Conservation (phyloP, 2,113 vertebrate species). For the Regulus satrapa region DNA sequence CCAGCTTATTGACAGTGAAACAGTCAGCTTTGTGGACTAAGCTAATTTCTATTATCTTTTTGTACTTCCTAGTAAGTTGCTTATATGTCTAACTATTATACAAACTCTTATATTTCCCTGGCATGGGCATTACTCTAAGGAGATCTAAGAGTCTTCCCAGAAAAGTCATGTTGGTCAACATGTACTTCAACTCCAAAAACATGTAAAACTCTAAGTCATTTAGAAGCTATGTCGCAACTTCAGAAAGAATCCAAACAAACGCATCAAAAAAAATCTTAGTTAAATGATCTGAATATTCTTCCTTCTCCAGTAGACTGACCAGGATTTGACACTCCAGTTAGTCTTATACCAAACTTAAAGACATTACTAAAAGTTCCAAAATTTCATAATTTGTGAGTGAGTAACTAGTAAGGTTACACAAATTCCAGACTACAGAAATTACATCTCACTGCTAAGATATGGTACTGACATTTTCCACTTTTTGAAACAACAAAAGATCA, state of each 20-base stretch:
- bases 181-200: background rate
- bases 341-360: background rate
- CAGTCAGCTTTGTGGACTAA: background rate
- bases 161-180: background rate
- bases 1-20: background rate
- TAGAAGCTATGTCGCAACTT: background rate
- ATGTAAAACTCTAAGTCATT: background rate
- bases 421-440: background rate
- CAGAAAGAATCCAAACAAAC: background rate
- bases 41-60: background rate
- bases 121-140: background rate
- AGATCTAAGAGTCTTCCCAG: background rate
- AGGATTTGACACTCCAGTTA: background rate
- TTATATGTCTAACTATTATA: background rate
- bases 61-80: background rate
- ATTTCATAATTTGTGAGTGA: background rate
- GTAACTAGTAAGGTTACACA: background rate
- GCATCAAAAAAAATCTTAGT: background rate
- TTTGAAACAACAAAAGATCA: background rate
- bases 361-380: background rate
- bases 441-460: background rate
- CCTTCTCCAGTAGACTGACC: background rate
- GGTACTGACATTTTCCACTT: background rate
- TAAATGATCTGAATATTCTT: background rate
- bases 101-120: background rate